phyloP scores from a whole-genome alignment of 2,113 vertebrate genomes.

The Oriolus oriolus region DNA sequence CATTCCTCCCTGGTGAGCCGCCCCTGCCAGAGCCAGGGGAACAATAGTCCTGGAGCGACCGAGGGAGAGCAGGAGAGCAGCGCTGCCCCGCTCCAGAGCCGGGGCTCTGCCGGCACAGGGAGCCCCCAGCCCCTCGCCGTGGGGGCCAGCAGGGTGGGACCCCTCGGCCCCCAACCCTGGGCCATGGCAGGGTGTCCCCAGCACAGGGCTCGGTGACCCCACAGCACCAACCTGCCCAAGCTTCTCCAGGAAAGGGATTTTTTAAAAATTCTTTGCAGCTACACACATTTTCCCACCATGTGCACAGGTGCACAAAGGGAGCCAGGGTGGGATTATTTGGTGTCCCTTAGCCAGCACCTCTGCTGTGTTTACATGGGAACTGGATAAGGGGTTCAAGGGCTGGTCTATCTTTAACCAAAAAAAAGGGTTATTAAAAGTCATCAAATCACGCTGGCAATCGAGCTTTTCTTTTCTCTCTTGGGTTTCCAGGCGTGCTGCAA shows the following conservation, averaged over 20 bases:
- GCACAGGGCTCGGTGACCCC: fast-evolving
- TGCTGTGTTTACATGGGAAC: background rate
- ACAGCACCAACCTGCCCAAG: no score
- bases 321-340: background rate
- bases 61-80: background rate
- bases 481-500: background rate
- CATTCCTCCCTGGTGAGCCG: background rate
- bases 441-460: background rate
- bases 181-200: fast-evolving
- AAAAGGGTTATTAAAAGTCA: background rate
- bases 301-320: background rate
- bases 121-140: fast-evolving
- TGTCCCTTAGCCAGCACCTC: background rate
- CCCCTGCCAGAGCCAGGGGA: background rate
- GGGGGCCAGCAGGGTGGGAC: background rate
- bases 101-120: background rate
- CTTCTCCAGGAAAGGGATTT: background rate
- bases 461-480: background rate
- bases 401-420: background rate
- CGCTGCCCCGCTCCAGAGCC: fast-evolving
- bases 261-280: background rate
- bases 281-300: fast-evolving
- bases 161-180: background rate
- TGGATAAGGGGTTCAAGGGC: background rate
- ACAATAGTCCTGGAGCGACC: fast-evolving